Evolutionary conservation across 2,888 invertebrate genomes (phyloP), one percentile per base, ranked within the genome.

Genomic region (Ptychoptera albimana): DNA sequence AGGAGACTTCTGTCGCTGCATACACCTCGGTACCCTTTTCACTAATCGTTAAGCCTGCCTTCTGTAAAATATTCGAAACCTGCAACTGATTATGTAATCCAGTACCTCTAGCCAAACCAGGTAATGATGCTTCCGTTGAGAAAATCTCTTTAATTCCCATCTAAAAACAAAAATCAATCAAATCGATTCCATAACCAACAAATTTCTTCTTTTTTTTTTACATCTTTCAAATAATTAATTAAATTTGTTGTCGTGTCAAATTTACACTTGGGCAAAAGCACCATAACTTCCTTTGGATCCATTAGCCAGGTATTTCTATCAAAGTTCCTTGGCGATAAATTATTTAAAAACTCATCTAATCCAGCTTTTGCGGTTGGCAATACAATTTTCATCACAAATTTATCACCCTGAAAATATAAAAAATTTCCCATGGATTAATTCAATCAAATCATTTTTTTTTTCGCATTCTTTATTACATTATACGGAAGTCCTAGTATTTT

Each of bases 401-500:
- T 79, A 46, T 73, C 70, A 2, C 82, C 83, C 82, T 82, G 58
- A 39, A 61, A 60, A 51, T 46, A 41, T 44, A 43, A 15, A 48
- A 29, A 37, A 37, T 32, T 39, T n/a, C n/a, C 37, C 12, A 13
- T 36, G 10, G 23, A 30, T 13, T 16, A 32, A 41, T 7, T n/a
- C n/a, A n/a, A n/a, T n/a, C n/a, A n/a, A 32, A 7, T 16, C 7
- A 5, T 38, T 38, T 14, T n/a, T n/a, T 38, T 12, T 10, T 2
- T 30, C n/a, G n/a, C 11, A 16, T 7, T 29, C 8, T 10, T 39
- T n/a, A n/a, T 63, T 60, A 80, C 81, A 60, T 74, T 67, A 54
- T 85, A 86, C 0, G 84, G 81, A 59, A 86, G 60, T 50, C 82
- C 72, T 45, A 86, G 57, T 45, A 86, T 76, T 58, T 81, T 79